Evolutionary conservation across 2,888 invertebrate species (phyloP).

Genomic region (Tinea pellionella): DNA sequence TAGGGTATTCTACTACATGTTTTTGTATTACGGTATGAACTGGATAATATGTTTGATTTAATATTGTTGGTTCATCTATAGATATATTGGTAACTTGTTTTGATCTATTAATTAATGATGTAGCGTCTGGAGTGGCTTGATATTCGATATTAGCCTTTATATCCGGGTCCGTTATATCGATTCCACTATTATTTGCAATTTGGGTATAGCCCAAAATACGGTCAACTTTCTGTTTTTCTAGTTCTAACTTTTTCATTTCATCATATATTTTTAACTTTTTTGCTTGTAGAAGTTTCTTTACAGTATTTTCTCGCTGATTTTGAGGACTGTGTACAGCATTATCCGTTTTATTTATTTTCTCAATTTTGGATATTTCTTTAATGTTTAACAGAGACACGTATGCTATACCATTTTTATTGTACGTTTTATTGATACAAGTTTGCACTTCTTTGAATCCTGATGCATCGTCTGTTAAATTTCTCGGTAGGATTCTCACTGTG

Average conservation of each 20-base stretch:
- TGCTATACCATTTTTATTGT: conserved; percentile 40
- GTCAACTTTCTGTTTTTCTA: conserved; percentile 35
- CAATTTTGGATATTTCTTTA: conserved; percentile 48
- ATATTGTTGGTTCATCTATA: not conserved
- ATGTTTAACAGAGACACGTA: conserved; percentile 48
- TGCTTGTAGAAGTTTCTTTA: conserved; percentile 31
- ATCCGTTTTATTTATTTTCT: conserved; percentile 29
- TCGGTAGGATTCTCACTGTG: conserved; percentile 48
- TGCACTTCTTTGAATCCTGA: conserved; percentile 50
- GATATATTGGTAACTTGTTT: not conserved
- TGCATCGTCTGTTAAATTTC: conserved; percentile 30
- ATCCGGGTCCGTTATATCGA: too few relatives aligned
- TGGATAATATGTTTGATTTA: not conserved
- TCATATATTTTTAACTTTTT: conserved; percentile 38
- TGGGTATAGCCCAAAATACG: conserved; percentile 17
- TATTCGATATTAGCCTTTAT: too few relatives aligned
- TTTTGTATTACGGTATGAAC: not conserved
- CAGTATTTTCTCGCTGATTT: conserved; percentile 24
- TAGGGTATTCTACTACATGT: not conserved
- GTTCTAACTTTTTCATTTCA: conserved; percentile 33
- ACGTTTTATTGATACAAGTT: conserved; percentile 52
- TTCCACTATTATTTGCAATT: too few relatives aligned
- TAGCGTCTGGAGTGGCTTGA: too few relatives aligned
- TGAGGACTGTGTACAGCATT: not conserved
- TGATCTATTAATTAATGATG: too few relatives aligned